Evolutionary conservation across 2,888 invertebrate species (phyloP), one percentile per base, ranked within the genome.

Genomic region (Dicycla oo): DNA sequence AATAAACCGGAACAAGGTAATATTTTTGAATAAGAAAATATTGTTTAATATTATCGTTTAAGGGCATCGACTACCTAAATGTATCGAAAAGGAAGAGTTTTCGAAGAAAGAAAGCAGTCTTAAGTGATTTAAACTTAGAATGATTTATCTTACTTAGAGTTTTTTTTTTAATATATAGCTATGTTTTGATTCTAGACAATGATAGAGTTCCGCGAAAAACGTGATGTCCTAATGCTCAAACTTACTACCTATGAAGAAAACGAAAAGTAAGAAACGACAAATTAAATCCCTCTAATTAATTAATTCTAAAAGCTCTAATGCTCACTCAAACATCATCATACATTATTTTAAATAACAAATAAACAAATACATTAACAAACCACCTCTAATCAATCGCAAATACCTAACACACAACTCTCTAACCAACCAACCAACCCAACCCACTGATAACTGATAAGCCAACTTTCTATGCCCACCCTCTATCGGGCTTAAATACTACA

Each of bases 401-500:
- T 40, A 49, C 34, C 45, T 18, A 49, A 34, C 30, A 26, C 5
- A 20, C 11, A 60, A 45, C 38, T 58, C 26, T 54, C 47, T 30
- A 69, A 68, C 15, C 26, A 69, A n/a, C n/a, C n/a, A n/a, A n/a
- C n/a, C n/a, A n/a, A 53, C 30, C 56, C 26, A 57, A 30, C 45
- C 34, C 23, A 38, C 60, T 79, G 80, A 63, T 63, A 79, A 79
- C 26, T 43, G 64, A 64, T 68, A 70, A 58, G 2, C 11, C 6
- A 26, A 64, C 82, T 77, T 72, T 81, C 61, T 68, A 43, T 62
- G 65, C 54, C 71, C 18, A 72, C 57, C 82, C 68, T 69, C 68
- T 26, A 53, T 51, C 30, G 26, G 43, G 56, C 65, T 64, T 15
- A 60, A 78, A 78, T 64, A 72, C 56, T 49, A 65, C 58, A 69